phyloP scores from a whole-genome alignment of 1,140 invertebrate genomes.

The Teleopsis dalmanni region DNA sequence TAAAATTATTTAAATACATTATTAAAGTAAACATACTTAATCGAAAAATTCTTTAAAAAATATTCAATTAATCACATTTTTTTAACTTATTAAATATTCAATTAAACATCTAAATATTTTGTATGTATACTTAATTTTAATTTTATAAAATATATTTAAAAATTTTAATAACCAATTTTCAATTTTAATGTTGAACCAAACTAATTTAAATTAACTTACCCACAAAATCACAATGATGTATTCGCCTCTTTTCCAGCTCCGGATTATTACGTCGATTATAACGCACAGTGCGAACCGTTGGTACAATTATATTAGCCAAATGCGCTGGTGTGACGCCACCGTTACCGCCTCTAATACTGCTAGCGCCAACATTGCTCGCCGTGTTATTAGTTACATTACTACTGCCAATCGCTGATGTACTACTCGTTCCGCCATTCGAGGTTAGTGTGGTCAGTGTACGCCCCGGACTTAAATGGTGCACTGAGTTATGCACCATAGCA shows the following conservation, averaged over 20 bases:
- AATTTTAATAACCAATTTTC: too few species aligned
- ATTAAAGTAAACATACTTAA: too few species aligned
- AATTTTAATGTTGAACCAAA: too few species aligned
- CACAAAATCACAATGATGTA: constrained; percentile 92
- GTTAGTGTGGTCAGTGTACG: constrained; percentile 31
- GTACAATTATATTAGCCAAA: constrained; percentile 38
- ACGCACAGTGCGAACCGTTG: constrained; percentile 39
- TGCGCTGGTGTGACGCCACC: constrained; percentile 26
- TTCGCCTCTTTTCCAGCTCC: constrained; percentile 86
- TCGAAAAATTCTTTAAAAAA: too few species aligned
- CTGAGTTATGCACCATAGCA: constrained; percentile 18
- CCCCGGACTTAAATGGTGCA: constrained; percentile 19
- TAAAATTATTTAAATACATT: too few species aligned
- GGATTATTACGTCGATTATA: constrained; percentile 95
- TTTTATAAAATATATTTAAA: too few species aligned
- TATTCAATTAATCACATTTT: too few species aligned
- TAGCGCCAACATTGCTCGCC: constrained; percentile 7
- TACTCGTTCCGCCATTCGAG: constrained; percentile 15
- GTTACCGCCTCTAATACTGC: constrained; percentile 10
- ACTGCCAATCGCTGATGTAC: constrained; percentile 7
- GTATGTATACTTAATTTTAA: too few species aligned
- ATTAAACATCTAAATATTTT: too few species aligned
- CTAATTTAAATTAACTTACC: constrained; percentile 54
- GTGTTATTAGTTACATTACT: constrained; percentile 4
- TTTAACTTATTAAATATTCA: too few species aligned